Percentiles rank a stretch among this genome's conserved stretches.
phyloP scores from a whole-genome alignment of 1,140 invertebrate species.

The Bombus pyrosoma region DNA sequence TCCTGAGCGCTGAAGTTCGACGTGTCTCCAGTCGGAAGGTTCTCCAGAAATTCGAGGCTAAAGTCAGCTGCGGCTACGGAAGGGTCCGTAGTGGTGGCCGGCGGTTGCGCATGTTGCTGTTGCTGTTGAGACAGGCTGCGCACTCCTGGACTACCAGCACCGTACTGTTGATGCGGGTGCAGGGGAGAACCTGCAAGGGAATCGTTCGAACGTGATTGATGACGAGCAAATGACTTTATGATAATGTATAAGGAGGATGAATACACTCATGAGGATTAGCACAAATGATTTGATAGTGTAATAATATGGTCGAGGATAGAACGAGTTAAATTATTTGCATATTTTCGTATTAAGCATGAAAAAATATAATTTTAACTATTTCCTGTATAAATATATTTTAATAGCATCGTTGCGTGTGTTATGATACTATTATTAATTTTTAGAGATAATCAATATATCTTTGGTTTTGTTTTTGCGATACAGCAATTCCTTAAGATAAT shows the following conservation, averaged over 20 bases:
- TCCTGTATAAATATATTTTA: too few relatives aligned
- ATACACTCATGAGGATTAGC: background rate
- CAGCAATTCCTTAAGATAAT: too few relatives aligned
- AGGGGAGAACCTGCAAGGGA: conserved; percentile 74
- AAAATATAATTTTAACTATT: too few relatives aligned
- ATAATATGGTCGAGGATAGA: background rate
- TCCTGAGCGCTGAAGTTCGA: conserved; percentile 90
- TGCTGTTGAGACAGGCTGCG: conserved; percentile 74
- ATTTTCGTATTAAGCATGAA: too few relatives aligned
- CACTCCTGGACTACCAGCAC: conserved; percentile 76
- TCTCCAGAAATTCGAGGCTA: conserved; percentile 91
- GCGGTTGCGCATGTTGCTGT: conserved; percentile 77
- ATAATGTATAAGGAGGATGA: background rate
- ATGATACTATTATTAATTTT: too few relatives aligned
- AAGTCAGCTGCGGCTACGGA: conserved; percentile 85
- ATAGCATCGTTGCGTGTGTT: too few relatives aligned
- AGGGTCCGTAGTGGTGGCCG: conserved; percentile 76
- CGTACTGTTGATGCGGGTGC: conserved; percentile 80
- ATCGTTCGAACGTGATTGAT: background rate
- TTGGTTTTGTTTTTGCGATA: too few relatives aligned
- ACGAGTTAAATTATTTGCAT: too few relatives aligned
- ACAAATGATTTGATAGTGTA: background rate
- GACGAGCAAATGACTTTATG: background rate
- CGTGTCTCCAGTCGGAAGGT: conserved; percentile 87
- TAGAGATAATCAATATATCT: too few relatives aligned